phyloP scores from a whole-genome alignment of 2,113 vertebrate species.

The Morone saxatilis region DNA sequence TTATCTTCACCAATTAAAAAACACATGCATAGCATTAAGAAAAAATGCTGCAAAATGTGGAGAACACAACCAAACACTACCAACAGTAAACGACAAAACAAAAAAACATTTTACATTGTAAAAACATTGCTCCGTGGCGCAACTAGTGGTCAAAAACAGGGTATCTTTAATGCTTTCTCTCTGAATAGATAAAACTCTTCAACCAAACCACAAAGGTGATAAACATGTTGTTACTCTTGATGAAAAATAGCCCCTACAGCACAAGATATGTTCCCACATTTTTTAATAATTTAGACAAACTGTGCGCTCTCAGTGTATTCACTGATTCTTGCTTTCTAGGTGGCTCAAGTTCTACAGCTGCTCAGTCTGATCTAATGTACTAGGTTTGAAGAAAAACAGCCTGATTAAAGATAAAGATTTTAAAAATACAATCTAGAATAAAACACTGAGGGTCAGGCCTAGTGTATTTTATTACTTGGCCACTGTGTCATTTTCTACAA shows the following conservation, averaged over 20 bases:
- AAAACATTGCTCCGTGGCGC: too few species aligned
- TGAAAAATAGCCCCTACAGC: neutral
- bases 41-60: neutral
- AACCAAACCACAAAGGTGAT: too few species aligned
- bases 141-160: neutral
- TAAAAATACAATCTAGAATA: neutral
- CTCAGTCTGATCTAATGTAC: neutral
- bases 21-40: too few species aligned
- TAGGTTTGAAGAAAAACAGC: neutral
- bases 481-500: neutral
- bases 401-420: neutral
- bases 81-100: neutral
- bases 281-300: neutral
- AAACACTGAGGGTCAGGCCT: neutral
- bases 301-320: neutral
- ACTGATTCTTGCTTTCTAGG: neutral
- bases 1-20: too few species aligned
- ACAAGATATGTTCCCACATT: neutral
- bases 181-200: neutral
- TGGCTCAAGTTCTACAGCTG: neutral
- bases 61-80: neutral
- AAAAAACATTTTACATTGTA: too few species aligned
- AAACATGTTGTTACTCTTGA: neutral
- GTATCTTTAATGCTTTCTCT: too few species aligned
- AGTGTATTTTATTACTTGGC: neutral